Conservation (phyloP, 2,888 invertebrate species). For the Yponomeuta sedellus region DNA sequence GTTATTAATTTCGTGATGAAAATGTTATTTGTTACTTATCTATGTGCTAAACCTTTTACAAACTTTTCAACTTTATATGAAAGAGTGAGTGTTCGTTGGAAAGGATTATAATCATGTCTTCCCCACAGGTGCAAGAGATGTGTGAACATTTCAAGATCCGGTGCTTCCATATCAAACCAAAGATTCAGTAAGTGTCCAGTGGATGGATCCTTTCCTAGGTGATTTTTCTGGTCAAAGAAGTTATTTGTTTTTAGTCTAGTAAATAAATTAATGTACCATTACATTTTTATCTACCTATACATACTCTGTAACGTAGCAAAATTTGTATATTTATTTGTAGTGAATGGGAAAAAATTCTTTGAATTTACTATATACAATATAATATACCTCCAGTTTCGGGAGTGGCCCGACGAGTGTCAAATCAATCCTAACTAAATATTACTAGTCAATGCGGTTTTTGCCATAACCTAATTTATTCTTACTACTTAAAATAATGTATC, state of each 20-base stretch:
- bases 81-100: not conserved
- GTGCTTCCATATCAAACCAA: conserved; percentile 82
- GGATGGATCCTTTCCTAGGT: not conserved
- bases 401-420: not conserved
- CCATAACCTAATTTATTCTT: not conserved
- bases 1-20: too few species aligned
- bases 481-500: not conserved
- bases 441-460: not conserved
- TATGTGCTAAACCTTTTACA: too few species aligned
- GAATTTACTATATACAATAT: not conserved
- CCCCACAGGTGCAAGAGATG: conserved; percentile 92
- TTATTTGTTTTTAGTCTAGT: conserved; percentile 4
- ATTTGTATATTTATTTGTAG: not conserved
- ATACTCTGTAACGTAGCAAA: not conserved
- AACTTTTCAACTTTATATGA: too few species aligned
- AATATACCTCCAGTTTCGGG: not conserved
- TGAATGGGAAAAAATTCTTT: not conserved
- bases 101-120: not conserved
- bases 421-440: not conserved
- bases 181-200: conserved; percentile 42
- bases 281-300: not conserved
- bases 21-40: too few species aligned
- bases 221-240: conserved; percentile 14
- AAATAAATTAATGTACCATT: not conserved
- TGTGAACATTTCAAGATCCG: conserved; percentile 93